A percentile compares a stretch with the other conserved stretches of the same genome.
Conservation (phyloP, 2,888 invertebrate genomes). For the Carterocephalus palaemon region DNA sequence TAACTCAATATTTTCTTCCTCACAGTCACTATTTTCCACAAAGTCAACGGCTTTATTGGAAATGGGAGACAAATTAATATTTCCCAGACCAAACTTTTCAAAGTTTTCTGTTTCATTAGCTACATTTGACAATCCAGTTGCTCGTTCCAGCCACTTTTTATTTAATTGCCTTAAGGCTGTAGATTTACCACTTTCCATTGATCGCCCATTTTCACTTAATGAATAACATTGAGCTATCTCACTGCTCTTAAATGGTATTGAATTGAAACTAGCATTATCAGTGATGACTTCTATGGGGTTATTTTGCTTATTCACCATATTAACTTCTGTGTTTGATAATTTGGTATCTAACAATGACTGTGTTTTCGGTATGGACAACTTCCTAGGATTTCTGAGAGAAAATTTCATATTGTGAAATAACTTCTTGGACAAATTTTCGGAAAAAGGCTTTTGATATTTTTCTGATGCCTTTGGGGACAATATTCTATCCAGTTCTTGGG, state of each 20-base stretch:
- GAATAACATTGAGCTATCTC: not conserved
- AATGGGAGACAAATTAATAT: conserved; percentile 44
- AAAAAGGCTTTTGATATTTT: conserved; percentile 50
- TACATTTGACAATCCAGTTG: conserved; percentile 57
- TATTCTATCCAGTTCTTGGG: conserved; percentile 53
- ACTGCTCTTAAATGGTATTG: not conserved
- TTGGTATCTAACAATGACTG: conserved; percentile 35
- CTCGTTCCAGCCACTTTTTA: conserved; percentile 67
- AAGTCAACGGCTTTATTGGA: conserved; percentile 70
- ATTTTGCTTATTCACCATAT: conserved; percentile 33
- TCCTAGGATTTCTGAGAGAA: conserved; percentile 87
- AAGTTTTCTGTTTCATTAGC: conserved; percentile 37
- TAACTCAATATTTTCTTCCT: conserved; percentile 67
- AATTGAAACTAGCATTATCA: conserved; percentile 7
- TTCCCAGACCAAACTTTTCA: conserved; percentile 60
- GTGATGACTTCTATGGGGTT: conserved; percentile 31
- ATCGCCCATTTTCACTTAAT: too few relatives aligned
- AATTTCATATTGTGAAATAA: conserved; percentile 84
- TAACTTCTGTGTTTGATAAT: conserved; percentile 22
- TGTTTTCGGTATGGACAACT: conserved; percentile 59
- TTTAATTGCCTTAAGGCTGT: conserved; percentile 55
- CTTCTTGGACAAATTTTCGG: conserved; percentile 81
- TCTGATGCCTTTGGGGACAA: conserved; percentile 38
- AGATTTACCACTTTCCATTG: conserved; percentile 35
- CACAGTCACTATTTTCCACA: conserved; percentile 87